Evolutionary conservation across 1,140 invertebrate genomes (phyloP).

Genomic region (Aphelinus certus): DNA sequence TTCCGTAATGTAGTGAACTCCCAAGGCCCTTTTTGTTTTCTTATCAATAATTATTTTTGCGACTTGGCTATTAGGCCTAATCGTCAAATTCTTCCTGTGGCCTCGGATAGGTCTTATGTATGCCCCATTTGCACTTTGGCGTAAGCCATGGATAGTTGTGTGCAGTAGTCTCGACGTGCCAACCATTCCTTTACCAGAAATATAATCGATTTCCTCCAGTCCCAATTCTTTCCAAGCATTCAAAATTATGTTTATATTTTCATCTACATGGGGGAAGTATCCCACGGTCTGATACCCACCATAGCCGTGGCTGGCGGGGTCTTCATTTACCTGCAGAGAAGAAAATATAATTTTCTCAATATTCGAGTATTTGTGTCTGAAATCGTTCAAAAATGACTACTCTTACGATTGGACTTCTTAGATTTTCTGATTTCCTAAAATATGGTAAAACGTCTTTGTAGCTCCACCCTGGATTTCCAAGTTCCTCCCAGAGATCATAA

Average conservation of each 20-base stretch:
- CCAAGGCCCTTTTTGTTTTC: constrained; percentile 35
- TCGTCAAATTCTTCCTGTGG: constrained; percentile 74
- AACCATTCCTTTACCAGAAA: constrained; percentile 41
- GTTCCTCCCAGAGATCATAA: constrained; percentile 66
- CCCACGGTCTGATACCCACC: not conserved
- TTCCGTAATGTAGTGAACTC: constrained; percentile 36
- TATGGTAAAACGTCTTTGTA: constrained; percentile 69
- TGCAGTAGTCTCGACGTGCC: constrained; percentile 68
- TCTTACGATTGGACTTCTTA: not conserved
- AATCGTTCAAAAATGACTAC: too few relatives aligned
- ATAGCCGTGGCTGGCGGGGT: not conserved
- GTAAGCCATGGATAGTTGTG: constrained; percentile 69
- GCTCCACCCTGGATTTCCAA: constrained; percentile 67
- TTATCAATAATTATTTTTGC: constrained; percentile 68
- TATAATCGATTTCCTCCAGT: constrained; percentile 4
- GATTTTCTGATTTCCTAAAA: constrained; percentile 65
- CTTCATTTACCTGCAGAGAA: not conserved
- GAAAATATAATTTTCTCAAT: too few relatives aligned
- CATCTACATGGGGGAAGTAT: not conserved
- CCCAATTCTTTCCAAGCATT: constrained; percentile 6
- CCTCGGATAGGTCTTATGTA: constrained; percentile 75
- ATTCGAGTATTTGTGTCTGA: too few relatives aligned
- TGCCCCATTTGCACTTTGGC: constrained; percentile 74
- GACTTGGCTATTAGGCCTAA: constrained; percentile 74
- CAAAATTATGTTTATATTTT: not conserved